These are phyloP conservation scores for Gorsachius magnificus DNA, from an alignment of 2,797 vertebrate species.

Conservation along the genomic window DNA sequence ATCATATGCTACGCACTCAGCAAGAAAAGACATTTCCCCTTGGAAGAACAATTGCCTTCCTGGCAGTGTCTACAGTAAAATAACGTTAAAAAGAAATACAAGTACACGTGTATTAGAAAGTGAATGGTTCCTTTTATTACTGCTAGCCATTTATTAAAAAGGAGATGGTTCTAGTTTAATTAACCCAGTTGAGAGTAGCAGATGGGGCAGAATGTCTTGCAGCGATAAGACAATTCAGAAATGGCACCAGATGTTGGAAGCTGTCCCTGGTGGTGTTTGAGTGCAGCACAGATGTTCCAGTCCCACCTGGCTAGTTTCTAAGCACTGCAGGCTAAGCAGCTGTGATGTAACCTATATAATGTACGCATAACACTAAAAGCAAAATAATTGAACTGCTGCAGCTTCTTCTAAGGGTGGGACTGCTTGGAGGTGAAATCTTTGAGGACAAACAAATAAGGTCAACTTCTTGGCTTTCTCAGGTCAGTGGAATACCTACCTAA, in stretches of 20 bases:
- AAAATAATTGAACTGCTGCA: constrained; percentile 74
- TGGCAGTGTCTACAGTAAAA: constrained; percentile 60
- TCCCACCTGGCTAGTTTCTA: constrained; percentile 82
- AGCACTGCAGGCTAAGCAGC: constrained; percentile 83
- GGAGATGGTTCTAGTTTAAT: constrained; percentile 79
- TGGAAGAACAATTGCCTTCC: constrained; percentile 12
- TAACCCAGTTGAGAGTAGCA: constrained; percentile 89
- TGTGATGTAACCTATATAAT: constrained; percentile 81
- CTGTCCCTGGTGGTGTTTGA: constrained; percentile 89
- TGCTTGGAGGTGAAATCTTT: constrained; percentile 74
- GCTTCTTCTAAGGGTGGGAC: constrained; percentile 61
- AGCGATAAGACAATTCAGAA: constrained; percentile 86
- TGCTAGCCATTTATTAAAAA: constrained; percentile 80
- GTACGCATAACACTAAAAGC: constrained; percentile 76
- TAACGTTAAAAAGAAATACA: constrained; percentile 75
- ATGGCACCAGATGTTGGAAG: constrained; percentile 85
- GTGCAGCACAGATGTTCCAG: constrained; percentile 92
- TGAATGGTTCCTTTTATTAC: constrained; percentile 77
- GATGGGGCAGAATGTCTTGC: constrained; percentile 87
- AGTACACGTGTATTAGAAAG: constrained; percentile 62
- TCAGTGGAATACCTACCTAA: not conserved
- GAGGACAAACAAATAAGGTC: constrained; percentile 71
- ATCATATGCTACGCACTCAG: fast-evolving
- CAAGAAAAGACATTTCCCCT: constrained; percentile 20
- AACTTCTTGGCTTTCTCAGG: constrained; percentile 30